Conservation (phyloP, 2,888 invertebrate species). For the Megaustenia siamemsis region DNA sequence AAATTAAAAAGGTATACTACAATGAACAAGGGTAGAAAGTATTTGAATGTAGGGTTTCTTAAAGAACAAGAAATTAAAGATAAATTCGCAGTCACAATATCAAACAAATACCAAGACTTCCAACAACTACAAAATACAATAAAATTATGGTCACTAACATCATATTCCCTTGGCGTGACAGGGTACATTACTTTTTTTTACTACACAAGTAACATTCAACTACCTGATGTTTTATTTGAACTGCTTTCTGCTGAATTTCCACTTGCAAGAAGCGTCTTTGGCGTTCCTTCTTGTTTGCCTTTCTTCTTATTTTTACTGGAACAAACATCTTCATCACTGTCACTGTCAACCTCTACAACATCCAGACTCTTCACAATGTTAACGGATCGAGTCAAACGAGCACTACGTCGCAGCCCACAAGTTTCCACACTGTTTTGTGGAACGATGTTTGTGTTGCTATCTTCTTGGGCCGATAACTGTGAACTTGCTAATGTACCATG, state of each 20-base stretch:
- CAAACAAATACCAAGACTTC: too few species aligned
- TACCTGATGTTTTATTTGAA: conserved; percentile 19
- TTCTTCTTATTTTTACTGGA: neutral
- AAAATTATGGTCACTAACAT: too few species aligned
- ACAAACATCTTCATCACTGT: conserved; percentile 15
- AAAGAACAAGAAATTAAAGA: too few species aligned
- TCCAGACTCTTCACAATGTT: conserved; percentile 22
- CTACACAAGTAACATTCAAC: neutral
- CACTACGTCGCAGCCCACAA: conserved; percentile 5
- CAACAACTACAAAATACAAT: too few species aligned
- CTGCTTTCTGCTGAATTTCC: neutral
- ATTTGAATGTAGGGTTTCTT: too few species aligned
- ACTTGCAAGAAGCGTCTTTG: neutral
- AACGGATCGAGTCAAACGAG: conserved; percentile 11
- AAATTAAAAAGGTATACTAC: too few species aligned
- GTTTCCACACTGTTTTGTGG: neutral
- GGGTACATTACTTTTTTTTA: too few species aligned
- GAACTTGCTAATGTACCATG: neutral
- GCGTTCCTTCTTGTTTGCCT: neutral
- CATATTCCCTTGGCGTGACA: too few species aligned
- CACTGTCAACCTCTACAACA: conserved; percentile 35
- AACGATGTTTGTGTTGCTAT: neutral
- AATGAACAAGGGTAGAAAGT: too few species aligned
- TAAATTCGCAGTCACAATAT: too few species aligned
- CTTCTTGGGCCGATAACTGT: neutral